These are phyloP conservation scores for Dicaeum eximium DNA, from an alignment of 2,113 vertebrate species.

Conservation along the genomic window DNA sequence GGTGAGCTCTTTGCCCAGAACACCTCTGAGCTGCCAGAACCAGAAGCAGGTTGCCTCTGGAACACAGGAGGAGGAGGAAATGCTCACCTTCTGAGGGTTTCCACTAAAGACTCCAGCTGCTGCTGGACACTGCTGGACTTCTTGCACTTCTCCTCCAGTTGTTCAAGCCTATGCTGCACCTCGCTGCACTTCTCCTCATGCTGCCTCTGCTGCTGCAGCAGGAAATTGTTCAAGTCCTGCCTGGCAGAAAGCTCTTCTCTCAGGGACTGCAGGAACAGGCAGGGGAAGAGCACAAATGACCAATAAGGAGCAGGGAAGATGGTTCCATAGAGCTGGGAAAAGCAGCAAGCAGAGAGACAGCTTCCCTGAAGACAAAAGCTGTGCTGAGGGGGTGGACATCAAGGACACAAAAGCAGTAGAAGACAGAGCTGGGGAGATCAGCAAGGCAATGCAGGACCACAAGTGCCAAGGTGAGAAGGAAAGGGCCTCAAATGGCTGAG, in stretches of 20 bases:
- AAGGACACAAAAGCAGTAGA: not conserved
- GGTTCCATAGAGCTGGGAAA: not conserved
- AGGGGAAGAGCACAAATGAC: not conserved
- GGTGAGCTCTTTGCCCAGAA: no score
- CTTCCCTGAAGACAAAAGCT: not conserved
- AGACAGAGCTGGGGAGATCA: not conserved
- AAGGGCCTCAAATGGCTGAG: not conserved
- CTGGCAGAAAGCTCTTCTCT: conserved; percentile 26
- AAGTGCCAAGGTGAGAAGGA: not conserved
- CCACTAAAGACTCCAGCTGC: no score
- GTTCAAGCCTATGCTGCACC: no score
- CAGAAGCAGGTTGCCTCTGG: no score
- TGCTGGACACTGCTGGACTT: no score
- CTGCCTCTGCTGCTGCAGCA: no score
- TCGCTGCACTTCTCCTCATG: no score
- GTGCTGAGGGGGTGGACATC: not conserved
- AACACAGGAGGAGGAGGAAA: no score
- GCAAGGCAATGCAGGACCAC: not conserved
- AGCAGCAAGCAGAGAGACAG: not conserved
- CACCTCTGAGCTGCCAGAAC: no score
- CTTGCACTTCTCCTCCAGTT: no score
- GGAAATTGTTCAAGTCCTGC: no score
- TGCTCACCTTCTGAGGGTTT: no score
- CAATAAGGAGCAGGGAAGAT: not conserved
- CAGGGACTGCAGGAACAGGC: conserved; percentile 1